Percentiles rank a stretch among this genome's conserved stretches.
Conservation (phyloP, 1,140 invertebrate species). For the Octopus sinensis region DNA sequence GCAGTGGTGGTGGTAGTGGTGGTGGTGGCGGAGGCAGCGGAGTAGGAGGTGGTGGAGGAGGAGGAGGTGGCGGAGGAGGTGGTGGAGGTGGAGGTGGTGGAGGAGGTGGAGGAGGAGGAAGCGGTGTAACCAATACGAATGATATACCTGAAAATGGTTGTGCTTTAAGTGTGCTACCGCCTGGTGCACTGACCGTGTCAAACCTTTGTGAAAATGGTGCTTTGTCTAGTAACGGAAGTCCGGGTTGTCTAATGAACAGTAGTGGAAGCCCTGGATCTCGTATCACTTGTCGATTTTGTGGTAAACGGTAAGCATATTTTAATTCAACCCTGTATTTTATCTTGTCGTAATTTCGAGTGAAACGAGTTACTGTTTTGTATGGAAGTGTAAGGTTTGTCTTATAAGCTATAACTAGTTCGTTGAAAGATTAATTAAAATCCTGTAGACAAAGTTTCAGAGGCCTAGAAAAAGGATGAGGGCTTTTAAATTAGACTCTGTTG, state of each 20-base stretch:
- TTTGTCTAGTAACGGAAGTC: conserved; percentile 12
- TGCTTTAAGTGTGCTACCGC: conserved; percentile 15
- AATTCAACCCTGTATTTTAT: too few species aligned
- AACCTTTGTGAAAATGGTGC: conserved; percentile 24
- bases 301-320: conserved; percentile 26
- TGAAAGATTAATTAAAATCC: too few species aligned
- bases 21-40: neutral
- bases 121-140: conserved; percentile 6
- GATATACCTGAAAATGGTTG: neutral
- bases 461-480: too few species aligned
- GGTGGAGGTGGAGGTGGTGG: neutral
- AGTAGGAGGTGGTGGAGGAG: neutral
- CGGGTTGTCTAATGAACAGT: conserved; percentile 15
- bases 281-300: conserved; percentile 44
- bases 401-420: too few species aligned
- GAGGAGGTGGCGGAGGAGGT: neutral
- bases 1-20: neutral
- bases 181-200: conserved; percentile 20
- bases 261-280: conserved; percentile 32
- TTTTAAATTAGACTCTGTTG: too few species aligned
- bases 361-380: too few species aligned
- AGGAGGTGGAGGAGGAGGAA: conserved; percentile 7
- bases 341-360: too few species aligned
- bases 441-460: too few species aligned
- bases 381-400: too few species aligned